phyloP scores from a whole-genome alignment of 2,888 invertebrate genomes.

The Ashinkailepas kermadecensis region DNA sequence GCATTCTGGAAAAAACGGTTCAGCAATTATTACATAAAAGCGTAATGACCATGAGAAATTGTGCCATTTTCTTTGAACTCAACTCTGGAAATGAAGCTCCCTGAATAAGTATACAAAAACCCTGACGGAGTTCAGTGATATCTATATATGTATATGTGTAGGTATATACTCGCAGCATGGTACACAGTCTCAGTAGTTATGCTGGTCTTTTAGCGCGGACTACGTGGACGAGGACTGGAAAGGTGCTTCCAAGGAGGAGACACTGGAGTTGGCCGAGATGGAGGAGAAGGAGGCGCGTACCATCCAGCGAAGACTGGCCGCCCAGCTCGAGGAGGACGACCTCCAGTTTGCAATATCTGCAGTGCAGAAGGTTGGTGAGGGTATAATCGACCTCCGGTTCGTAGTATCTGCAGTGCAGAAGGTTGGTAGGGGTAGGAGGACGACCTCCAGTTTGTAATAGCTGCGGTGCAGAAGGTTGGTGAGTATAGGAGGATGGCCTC shows the following conservation, averaged over 20 bases:
- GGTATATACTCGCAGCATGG: no score
- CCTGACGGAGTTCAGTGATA: no score
- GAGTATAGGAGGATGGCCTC: neutral
- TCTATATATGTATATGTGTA: no score
- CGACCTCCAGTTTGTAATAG: neutral
- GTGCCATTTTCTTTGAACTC: no score
- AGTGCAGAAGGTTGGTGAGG: no score
- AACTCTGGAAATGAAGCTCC: no score
- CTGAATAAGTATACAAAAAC: no score
- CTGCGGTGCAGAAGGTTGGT: neutral
- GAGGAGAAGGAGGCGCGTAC: slow-evolving; percentile 77
- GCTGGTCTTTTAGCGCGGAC: slow-evolving; percentile 55
- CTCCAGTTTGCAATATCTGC: neutral
- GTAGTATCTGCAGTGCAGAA: neutral
- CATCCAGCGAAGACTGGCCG: slow-evolving; percentile 66
- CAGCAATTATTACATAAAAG: no score
- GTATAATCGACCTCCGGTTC: no score
- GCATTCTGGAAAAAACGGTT: no score
- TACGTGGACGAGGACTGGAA: slow-evolving; percentile 81
- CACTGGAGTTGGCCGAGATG: slow-evolving; percentile 52
- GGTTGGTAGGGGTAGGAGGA: neutral
- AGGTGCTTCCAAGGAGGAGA: slow-evolving; percentile 42
- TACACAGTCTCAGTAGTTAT: no score
- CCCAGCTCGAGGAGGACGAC: slow-evolving; percentile 50
- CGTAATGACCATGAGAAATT: no score